These are phyloP conservation scores for Lagocephalus sceleratus DNA, from an alignment of 2,797 vertebrate genomes.

Conservation along the genomic window DNA sequence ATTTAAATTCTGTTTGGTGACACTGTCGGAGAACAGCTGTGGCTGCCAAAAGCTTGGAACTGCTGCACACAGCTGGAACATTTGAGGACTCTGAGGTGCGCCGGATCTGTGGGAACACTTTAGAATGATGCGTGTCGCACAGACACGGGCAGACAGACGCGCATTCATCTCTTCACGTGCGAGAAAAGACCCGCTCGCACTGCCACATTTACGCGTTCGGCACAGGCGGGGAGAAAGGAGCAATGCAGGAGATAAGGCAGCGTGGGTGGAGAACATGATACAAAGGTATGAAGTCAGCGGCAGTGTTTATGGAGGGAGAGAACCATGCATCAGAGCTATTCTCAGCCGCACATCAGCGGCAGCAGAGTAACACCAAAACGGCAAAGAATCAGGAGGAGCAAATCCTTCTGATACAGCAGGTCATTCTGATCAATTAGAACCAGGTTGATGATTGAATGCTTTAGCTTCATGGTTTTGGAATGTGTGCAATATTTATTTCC, in stretches of 20 bases:
- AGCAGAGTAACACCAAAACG: neutral
- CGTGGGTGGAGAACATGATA: constrained; percentile 19
- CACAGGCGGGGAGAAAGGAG: constrained; percentile 37
- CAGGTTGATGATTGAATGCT: too few species aligned
- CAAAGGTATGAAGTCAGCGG: constrained; percentile 46
- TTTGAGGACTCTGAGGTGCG: constrained; percentile 10
- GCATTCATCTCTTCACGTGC: constrained; percentile 28
- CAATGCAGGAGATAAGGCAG: neutral
- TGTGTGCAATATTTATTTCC: too few species aligned
- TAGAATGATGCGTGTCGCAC: constrained; percentile 12
- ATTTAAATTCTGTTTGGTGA: constrained; percentile 47
- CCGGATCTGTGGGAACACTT: neutral
- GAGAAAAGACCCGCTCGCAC: constrained; percentile 43
- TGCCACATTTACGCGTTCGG: constrained; percentile 32
- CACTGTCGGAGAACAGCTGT: constrained; percentile 32
- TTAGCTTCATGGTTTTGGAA: too few species aligned
- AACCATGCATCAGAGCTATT: constrained; percentile 47
- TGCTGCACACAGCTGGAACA: constrained; percentile 44
- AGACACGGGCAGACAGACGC: constrained; percentile 11
- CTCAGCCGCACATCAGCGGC: constrained; percentile 31
- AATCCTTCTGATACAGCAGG: too few species aligned
- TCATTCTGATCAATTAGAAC: too few species aligned
- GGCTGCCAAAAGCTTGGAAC: constrained; percentile 49
- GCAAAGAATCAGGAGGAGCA: too few species aligned
- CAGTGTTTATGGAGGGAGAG: constrained; percentile 41